phyloP scores from a whole-genome alignment of 2,888 invertebrate species.

The Baronia brevicornis region DNA sequence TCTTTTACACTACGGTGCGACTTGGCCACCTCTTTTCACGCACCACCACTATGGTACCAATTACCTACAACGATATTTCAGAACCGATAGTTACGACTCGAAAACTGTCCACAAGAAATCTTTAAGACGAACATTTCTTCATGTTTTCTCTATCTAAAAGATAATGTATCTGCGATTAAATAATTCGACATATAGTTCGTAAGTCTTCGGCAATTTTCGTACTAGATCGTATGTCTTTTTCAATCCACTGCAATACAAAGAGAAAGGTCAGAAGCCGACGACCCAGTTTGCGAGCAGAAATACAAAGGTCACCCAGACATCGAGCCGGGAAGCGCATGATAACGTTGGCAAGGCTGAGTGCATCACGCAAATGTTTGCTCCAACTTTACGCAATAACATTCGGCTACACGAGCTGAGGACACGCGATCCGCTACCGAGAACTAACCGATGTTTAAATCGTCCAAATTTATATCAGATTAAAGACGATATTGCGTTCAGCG shows the following conservation, averaged over 20 bases:
- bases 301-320: slow-evolving; percentile 63
- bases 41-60: no score
- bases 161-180: no score
- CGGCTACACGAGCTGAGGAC: slow-evolving; percentile 16
- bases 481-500: not conserved
- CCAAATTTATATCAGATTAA: slow-evolving; percentile 1
- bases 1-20: no score
- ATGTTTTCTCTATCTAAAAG: no score
- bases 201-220: slow-evolving; percentile 38
- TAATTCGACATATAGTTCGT: slow-evolving; percentile 50
- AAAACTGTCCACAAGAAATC: no score
- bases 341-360: slow-evolving; percentile 58
- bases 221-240: slow-evolving; percentile 51
- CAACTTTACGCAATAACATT: slow-evolving; percentile 38
- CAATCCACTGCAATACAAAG: slow-evolving; percentile 54
- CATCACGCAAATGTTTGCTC: slow-evolving; percentile 36
- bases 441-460: slow-evolving; percentile 9
- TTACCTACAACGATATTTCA: no score
- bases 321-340: slow-evolving; percentile 62
- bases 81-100: no score
- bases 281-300: slow-evolving; percentile 60
- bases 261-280: slow-evolving; percentile 70
- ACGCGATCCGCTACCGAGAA: slow-evolving; percentile 25
- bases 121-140: no score
- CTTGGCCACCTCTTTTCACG: no score